A percentile compares a stretch with the other conserved stretches of the same genome.
Evolutionary conservation across 2,888 invertebrate species (phyloP).

Genomic region (Amphimallon solstitiale): DNA sequence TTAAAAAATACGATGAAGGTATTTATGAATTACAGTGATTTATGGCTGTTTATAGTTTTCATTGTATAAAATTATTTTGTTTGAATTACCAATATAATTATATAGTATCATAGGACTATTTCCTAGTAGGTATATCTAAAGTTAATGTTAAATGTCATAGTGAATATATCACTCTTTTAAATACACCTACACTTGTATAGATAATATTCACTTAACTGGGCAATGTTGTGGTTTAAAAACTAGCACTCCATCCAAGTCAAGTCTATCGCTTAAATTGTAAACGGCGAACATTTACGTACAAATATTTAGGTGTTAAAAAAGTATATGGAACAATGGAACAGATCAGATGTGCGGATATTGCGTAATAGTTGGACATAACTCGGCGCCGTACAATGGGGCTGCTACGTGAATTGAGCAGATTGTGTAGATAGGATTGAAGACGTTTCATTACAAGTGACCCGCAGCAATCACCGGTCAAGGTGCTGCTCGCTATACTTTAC

Average conservation of each 20-base stretch:
- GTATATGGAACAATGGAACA: slow-evolving; percentile 27
- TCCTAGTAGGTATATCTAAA: too few relatives aligned
- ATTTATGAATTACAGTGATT: too few relatives aligned
- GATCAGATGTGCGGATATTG: slow-evolving; percentile 33
- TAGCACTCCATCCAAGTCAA: not conserved
- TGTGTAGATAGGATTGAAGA: slow-evolving; percentile 32
- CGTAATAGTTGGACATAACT: slow-evolving; percentile 28
- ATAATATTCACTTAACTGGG: too few relatives aligned
- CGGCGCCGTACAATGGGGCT: slow-evolving; percentile 17
- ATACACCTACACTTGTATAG: too few relatives aligned
- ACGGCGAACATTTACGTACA: slow-evolving; percentile 1
- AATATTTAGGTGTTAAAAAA: slow-evolving; percentile 22
- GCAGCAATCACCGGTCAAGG: slow-evolving; percentile 31
- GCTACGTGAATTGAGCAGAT: slow-evolving; percentile 26
- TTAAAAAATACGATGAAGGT: too few relatives aligned
- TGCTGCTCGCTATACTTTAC: slow-evolving; percentile 12
- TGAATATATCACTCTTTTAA: too few relatives aligned
- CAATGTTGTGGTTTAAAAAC: too few relatives aligned
- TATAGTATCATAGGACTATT: too few relatives aligned
- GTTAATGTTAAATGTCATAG: too few relatives aligned
- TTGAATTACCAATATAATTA: too few relatives aligned
- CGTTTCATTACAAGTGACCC: slow-evolving; percentile 29
- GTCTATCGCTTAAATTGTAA: slow-evolving; percentile 12
- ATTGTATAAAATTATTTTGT: too few relatives aligned
- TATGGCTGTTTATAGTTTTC: too few relatives aligned